phyloP scores from a whole-genome alignment of 2,113 vertebrate genomes.

The Setophaga coronata region DNA sequence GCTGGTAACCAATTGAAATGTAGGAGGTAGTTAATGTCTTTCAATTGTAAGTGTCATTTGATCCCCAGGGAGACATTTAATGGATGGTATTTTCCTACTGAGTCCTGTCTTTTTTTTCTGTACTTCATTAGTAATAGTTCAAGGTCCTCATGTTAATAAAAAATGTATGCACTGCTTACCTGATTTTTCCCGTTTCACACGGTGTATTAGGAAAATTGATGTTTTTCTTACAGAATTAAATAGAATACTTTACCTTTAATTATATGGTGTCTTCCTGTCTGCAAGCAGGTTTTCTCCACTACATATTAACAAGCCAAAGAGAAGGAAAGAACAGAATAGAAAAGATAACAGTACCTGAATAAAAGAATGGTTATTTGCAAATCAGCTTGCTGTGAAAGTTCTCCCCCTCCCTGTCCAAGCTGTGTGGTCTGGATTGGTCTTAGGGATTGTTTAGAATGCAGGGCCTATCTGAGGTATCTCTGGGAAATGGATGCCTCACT shows the following conservation, averaged over 20 bases:
- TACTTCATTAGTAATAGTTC: slow-evolving; percentile 31
- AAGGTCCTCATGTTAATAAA: slow-evolving; percentile 29
- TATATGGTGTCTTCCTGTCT: neutral
- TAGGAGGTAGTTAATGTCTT: slow-evolving; percentile 27
- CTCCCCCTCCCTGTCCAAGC: neutral
- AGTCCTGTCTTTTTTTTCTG: slow-evolving; percentile 4
- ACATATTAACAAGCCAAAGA: neutral
- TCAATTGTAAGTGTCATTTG: slow-evolving; percentile 45
- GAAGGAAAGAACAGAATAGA: neutral
- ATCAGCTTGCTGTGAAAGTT: neutral
- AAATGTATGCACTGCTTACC: slow-evolving; percentile 6
- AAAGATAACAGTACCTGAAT: neutral
- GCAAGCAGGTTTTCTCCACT: neutral
- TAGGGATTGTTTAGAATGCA: neutral
- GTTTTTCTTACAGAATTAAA: neutral
- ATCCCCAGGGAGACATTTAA: slow-evolving; percentile 50
- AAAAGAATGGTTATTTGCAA: neutral
- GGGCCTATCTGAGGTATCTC: fast-evolving
- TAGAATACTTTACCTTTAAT: neutral
- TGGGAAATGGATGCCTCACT: neutral
- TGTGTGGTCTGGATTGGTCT: neutral
- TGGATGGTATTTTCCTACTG: slow-evolving; percentile 44
- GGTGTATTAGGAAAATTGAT: neutral
- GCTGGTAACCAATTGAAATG: slow-evolving; percentile 27
- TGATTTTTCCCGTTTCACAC: neutral